A percentile compares a stretch with the other conserved stretches of the same genome.
These are phyloP conservation scores for Amazona vittata DNA, from an alignment of 2,113 vertebrate genomes.

Conservation along the genomic window DNA sequence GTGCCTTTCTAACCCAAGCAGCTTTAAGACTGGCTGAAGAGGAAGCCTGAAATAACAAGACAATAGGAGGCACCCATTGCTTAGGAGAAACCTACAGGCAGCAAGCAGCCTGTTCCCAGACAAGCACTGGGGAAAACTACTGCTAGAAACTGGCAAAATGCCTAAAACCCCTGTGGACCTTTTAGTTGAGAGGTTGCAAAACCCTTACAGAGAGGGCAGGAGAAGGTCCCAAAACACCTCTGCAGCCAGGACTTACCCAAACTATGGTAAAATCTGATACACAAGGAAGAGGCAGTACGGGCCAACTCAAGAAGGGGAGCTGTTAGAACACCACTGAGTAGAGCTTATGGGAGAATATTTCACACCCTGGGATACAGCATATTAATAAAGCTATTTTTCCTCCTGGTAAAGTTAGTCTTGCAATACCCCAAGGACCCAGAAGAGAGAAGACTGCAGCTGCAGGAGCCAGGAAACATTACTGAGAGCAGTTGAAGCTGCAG, in stretches of 20 bases:
- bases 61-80: accelerated
- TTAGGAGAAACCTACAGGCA: neutral
- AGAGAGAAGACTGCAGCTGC: neutral
- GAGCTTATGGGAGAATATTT: neutral
- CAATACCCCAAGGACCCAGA: neutral
- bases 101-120: neutral
- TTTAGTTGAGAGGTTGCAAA: neutral
- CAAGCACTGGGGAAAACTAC: neutral
- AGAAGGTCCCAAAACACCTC: neutral
- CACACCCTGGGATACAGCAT: neutral
- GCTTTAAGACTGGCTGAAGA: neutral
- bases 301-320: neutral
- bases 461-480: neutral
- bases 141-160: neutral
- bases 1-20: neutral
- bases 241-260: neutral
- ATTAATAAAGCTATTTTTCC: neutral
- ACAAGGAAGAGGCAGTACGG: neutral
- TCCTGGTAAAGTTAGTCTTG: neutral
- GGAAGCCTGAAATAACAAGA: neutral
- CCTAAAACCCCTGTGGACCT: neutral
- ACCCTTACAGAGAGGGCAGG: neutral
- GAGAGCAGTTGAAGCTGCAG: neutral
- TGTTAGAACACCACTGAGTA: neutral
- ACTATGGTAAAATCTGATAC: neutral